A percentile compares a stretch with the other conserved stretches of the same genome.
Evolutionary conservation across 1,140 invertebrate species (phyloP).

Genomic region (Trypoxylus dichotomus): DNA sequence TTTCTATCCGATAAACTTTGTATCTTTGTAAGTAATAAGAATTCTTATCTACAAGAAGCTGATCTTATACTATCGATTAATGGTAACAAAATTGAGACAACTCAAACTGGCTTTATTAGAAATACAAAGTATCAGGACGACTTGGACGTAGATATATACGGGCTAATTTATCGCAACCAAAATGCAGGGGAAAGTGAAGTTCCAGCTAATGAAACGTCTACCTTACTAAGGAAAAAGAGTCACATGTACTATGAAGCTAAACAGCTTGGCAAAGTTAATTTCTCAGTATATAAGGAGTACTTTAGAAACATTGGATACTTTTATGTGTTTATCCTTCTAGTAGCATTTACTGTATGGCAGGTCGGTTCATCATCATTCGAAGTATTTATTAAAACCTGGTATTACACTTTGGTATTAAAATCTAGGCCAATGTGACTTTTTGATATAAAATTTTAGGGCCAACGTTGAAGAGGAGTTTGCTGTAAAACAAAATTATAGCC

Average conservation of each 20-base stretch:
- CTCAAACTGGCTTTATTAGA: background rate
- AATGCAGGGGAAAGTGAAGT: background rate
- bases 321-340: background rate
- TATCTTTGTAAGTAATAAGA: conserved; percentile 74
- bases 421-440: background rate
- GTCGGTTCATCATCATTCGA: conserved; percentile 5
- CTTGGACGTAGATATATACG: background rate
- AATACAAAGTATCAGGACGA: conserved; percentile 25
- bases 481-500: background rate
- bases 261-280: conserved; percentile 19
- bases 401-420: background rate
- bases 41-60: conserved; percentile 9
- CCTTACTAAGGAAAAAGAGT: conserved; percentile 22
- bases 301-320: conserved; percentile 23
- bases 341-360: conserved; percentile 4
- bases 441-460: background rate
- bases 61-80: conserved; percentile 20
- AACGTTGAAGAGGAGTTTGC: conserved; percentile 16
- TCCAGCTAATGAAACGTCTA: background rate
- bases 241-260: conserved; percentile 30
- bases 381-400: conserved; percentile 23
- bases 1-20: conserved; percentile 69
- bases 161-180: background rate
- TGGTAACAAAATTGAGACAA: conserved; percentile 7
- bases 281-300: conserved; percentile 25